These are phyloP conservation scores for Dasysyrphus albostriatus DNA, from an alignment of 2,888 invertebrate species.

Conservation along the genomic window DNA sequence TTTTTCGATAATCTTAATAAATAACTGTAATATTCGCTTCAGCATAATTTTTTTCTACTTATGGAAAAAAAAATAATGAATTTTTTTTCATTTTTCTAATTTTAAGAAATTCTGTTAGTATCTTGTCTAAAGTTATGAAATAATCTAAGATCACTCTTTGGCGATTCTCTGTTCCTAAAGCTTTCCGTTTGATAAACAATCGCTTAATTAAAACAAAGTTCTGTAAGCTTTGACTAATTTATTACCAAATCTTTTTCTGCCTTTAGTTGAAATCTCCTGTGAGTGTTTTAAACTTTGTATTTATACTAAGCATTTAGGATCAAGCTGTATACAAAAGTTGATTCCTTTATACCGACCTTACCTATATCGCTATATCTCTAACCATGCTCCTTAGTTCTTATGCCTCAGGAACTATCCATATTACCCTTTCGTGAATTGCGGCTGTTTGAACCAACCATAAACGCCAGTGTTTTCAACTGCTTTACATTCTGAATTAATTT, in stretches of 20 bases:
- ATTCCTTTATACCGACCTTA: background rate
- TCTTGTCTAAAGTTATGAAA: too few relatives aligned
- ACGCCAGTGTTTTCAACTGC: background rate
- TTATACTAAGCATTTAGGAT: background rate
- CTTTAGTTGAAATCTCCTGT: background rate
- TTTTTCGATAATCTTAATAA: too few relatives aligned
- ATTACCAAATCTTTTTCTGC: background rate
- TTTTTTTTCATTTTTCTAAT: too few relatives aligned
- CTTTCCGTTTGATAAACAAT: too few relatives aligned
- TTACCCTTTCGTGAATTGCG: background rate
- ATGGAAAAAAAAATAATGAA: too few relatives aligned
- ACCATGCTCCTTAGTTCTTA: background rate
- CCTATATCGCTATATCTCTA: too few relatives aligned
- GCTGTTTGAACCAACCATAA: slow-evolving; percentile 16
- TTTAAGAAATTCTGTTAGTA: too few relatives aligned
- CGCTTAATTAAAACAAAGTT: background rate
- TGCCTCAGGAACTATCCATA: background rate
- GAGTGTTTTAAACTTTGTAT: background rate
- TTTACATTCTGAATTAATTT: slow-evolving; percentile 28
- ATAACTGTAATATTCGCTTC: too few relatives aligned
- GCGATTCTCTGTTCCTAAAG: too few relatives aligned
- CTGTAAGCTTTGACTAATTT: slow-evolving; percentile 5
- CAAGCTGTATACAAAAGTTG: background rate
- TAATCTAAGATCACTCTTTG: too few relatives aligned
- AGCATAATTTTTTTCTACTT: too few relatives aligned